Evolutionary conservation across 2,797 vertebrate species (phyloP).

Genomic region (Acanthurus tractus): DNA sequence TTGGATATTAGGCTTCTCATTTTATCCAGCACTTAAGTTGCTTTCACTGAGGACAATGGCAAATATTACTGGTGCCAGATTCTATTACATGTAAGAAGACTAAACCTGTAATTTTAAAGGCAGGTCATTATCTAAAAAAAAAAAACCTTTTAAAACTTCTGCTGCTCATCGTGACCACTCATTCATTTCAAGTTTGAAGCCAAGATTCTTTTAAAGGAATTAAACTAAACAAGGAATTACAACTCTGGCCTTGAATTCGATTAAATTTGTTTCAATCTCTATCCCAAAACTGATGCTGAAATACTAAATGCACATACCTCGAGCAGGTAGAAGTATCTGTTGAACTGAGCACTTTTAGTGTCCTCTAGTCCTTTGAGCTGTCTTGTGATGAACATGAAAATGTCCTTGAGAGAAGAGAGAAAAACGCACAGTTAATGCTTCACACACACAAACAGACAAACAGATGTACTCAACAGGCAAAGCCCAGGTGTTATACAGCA

Average conservation of each 20-base stretch:
- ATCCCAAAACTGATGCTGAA: not conserved
- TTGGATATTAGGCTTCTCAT: not conserved
- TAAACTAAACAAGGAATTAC: not conserved
- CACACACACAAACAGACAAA: not conserved
- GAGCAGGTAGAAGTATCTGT: slow-evolving; percentile 98
- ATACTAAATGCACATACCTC: slow-evolving; percentile 86
- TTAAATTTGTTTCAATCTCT: not conserved
- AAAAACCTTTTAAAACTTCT: not conserved
- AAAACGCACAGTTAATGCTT: not conserved
- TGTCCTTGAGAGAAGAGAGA: slow-evolving; percentile 87
- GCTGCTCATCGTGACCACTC: not conserved
- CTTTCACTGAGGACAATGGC: no score
- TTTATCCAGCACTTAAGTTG: not conserved
- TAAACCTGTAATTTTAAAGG: not conserved
- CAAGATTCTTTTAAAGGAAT: not conserved
- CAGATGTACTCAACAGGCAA: not conserved
- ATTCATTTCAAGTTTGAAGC: not conserved
- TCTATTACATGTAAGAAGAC: not conserved
- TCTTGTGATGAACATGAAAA: slow-evolving; percentile 99
- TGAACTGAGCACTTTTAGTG: slow-evolving; percentile 98
- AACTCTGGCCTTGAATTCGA: not conserved
- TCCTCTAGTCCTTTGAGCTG: slow-evolving; percentile 98
- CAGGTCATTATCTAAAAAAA: not conserved
- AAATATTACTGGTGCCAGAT: not conserved
- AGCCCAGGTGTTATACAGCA: not conserved